Evolutionary conservation across 2,888 invertebrate species (phyloP), one percentile per base, ranked within the genome.

Genomic region (Drosophila niveifrons): DNA sequence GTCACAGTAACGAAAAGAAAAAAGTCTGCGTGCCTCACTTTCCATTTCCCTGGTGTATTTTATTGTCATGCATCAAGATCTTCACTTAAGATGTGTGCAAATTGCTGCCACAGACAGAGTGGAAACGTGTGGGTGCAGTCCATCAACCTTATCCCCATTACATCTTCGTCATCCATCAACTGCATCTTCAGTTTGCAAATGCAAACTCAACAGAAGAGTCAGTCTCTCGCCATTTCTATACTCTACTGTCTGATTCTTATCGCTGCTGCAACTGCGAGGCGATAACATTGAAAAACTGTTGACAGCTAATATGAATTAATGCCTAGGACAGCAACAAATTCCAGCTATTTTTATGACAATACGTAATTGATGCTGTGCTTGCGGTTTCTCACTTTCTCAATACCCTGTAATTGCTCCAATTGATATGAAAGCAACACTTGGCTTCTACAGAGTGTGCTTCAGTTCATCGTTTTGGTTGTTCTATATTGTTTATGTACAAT

Each of bases 301-400:
- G 81, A 81, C 82, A 86, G 70, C 67, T 73, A 73, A 86, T 86
- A 84, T 78, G 69, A 82, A 86, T 89, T 80, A 75, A 78, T 84
- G 81, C 86, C 80, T 88, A 82, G 86, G 88, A 82, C 80, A 74
- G 65, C 23, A 39, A 59, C 66, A 64, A 50, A 34, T 64, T 28
- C 15, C 41, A 50, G 15, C 23, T 50, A 34, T 64, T 57, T 57
- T 47, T 57, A 57, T 64, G 15, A 34, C 23, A 15, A 13, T 43
- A 64, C 41, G 28, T 44, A 50, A 39, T 56, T 39, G 47, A 10
- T 48, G 58, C 9, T 31, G 11, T 28, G 15, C 10, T n/a, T 23
- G 44, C 9, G 10, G 6, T 43, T 10, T 34, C 31, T 18, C 2
- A n/a, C 18, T 34, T 10, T 8, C 0, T 6, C 8, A n/a, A 43